These are phyloP conservation scores for Solea senegalensis DNA, from an alignment of 2,113 vertebrate genomes.

Conservation along the genomic window DNA sequence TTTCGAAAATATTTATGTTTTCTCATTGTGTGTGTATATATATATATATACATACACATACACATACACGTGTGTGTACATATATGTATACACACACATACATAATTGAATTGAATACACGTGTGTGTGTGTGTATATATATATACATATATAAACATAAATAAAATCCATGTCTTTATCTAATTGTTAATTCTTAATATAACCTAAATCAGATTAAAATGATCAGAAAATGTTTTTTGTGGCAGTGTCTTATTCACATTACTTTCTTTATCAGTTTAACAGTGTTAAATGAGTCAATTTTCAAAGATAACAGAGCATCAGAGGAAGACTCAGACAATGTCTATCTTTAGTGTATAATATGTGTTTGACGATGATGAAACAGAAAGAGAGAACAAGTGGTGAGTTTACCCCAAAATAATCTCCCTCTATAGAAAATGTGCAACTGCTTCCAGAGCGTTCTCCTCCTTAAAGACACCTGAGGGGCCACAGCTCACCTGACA, in stretches of 20 bases:
- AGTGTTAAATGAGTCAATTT: not conserved
- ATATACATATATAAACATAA: no score
- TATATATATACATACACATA: no score
- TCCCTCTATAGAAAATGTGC: constrained; percentile 30
- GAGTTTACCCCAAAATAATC: constrained; percentile 20
- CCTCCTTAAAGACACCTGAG: constrained; percentile 67
- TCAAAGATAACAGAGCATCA: constrained; percentile 24
- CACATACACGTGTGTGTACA: no score
- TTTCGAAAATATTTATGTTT: no score
- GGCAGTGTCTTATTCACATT: not conserved
- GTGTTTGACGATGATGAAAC: constrained; percentile 17
- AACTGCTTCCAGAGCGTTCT: constrained; percentile 38
- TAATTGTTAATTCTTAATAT: no score
- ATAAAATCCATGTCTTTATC: no score
- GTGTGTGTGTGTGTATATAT: no score
- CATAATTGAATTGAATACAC: no score
- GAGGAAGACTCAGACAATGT: constrained; percentile 22
- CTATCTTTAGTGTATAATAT: constrained; percentile 12
- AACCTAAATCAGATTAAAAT: no score
- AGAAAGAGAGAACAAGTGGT: constrained; percentile 23
- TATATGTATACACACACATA: no score
- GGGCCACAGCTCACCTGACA: constrained; percentile 46
- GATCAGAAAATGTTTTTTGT: no score
- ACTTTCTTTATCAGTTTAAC: constrained; percentile 20
- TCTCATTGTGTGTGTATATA: no score